Evolutionary conservation across 1,140 invertebrate genomes (phyloP).

Genomic region (Drosophila tsacasi): DNA sequence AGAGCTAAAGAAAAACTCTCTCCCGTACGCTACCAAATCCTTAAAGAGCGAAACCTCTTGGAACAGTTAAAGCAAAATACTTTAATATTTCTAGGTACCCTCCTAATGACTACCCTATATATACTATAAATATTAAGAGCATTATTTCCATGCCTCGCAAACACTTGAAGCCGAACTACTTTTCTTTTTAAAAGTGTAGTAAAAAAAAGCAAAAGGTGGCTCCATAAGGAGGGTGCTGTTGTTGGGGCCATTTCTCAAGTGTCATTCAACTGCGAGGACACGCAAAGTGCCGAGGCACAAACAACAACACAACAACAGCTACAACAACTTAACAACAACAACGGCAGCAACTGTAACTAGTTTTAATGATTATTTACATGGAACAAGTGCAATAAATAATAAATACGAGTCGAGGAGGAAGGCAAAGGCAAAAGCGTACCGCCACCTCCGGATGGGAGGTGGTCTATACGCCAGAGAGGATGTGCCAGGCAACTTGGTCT

Average conservation of each 20-base stretch:
- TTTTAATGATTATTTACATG: constrained; percentile 82
- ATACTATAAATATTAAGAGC: neutral
- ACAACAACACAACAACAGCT: constrained; percentile 15
- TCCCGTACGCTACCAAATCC: neutral
- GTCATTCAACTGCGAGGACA: constrained; percentile 63
- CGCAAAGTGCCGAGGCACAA: constrained; percentile 50
- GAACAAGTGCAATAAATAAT: constrained; percentile 71
- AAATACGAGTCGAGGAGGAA: constrained; percentile 42
- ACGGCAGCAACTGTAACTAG: constrained; percentile 39
- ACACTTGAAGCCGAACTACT: constrained; percentile 6
- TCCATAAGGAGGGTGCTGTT: constrained; percentile 3
- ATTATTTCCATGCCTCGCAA: neutral
- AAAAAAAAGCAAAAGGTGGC: constrained; percentile 4
- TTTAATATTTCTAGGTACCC: neutral
- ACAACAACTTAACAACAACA: constrained; percentile 5
- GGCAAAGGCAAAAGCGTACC: constrained; percentile 1
- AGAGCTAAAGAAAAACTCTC: neutral
- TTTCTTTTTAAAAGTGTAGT: constrained; percentile 12
- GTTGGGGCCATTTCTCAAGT: constrained; percentile 41
- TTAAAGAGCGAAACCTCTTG: neutral
- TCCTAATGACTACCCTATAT: neutral
- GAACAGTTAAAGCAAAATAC: neutral
- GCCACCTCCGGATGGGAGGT: neutral
- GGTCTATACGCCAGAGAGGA: constrained; percentile 5
- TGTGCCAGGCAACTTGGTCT: constrained; percentile 9